Evolutionary conservation across 2,797 vertebrate species (phyloP).

Genomic region (Chelon auratus): DNA sequence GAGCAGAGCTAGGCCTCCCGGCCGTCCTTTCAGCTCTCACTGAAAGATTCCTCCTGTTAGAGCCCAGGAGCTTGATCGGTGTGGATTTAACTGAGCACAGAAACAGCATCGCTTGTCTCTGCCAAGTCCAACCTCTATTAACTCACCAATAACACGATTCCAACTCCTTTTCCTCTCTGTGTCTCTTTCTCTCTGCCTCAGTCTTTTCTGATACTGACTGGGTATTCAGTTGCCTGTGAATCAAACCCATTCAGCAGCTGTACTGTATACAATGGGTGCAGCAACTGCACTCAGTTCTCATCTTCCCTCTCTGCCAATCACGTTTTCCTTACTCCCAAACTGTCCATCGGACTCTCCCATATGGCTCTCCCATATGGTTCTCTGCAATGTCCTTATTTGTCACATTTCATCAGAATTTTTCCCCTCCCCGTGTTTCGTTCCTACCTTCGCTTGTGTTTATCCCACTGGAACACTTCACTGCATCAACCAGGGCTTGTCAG

Average conservation of each 20-base stretch:
- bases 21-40: constrained; percentile 58
- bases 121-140: constrained; percentile 60
- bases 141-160: constrained; percentile 44
- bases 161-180: constrained; percentile 36
- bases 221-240: constrained; percentile 44
- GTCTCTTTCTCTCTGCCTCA: constrained; percentile 30
- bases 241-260: constrained; percentile 36
- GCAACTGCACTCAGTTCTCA: constrained; percentile 18
- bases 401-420: background rate
- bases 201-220: constrained; percentile 33
- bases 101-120: constrained; percentile 23
- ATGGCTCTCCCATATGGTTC: constrained; percentile 29
- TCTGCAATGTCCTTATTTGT: constrained; percentile 14
- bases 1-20: constrained; percentile 39
- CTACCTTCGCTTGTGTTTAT: constrained; percentile 82
- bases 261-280: constrained; percentile 29
- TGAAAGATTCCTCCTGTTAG: constrained; percentile 75
- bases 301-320: constrained; percentile 16
- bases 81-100: constrained; percentile 53
- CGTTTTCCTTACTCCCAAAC: constrained; percentile 25
- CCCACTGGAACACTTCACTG: constrained; percentile 85
- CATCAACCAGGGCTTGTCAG: constrained; percentile 84
- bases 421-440: constrained; percentile 46
- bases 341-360: constrained; percentile 9
- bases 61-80: constrained; percentile 48